Evolutionary conservation across 2,888 invertebrate genomes (phyloP).

Genomic region (Thymelicus sylvestris): DNA sequence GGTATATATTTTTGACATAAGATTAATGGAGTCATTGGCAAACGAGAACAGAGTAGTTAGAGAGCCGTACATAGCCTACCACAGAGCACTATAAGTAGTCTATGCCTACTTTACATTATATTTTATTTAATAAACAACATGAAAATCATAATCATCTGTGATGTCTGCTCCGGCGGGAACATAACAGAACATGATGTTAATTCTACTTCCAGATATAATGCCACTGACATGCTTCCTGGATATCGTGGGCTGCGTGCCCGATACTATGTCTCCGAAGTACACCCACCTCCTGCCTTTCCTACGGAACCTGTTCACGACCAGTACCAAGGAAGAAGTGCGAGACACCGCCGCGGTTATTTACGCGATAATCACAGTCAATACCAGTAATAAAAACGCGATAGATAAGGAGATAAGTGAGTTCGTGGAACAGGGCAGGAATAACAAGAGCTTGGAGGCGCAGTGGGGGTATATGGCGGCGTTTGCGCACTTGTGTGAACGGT

Average conservation of each 20-base stretch:
- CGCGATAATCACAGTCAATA: conserved; percentile 88
- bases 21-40: no score
- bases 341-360: conserved; percentile 90
- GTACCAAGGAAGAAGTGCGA: conserved; percentile 90
- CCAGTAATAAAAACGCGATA: conserved; percentile 77
- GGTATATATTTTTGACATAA: no score
- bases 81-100: no score
- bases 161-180: no score
- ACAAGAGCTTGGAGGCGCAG: conserved; percentile 88
- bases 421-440: conserved; percentile 75
- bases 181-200: neutral
- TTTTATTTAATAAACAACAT: no score
- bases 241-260: conserved; percentile 92
- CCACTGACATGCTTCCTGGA: conserved; percentile 92
- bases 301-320: conserved; percentile 86
- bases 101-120: no score
- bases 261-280: conserved; percentile 87
- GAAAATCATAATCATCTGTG: no score
- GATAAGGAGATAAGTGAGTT: conserved; percentile 83
- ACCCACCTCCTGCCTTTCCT: conserved; percentile 87
- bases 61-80: no score
- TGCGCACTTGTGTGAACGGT: conserved; percentile 89
- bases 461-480: conserved; percentile 91
- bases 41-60: no score
- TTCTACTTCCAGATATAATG: conserved; percentile 79